phyloP scores from a whole-genome alignment of 2,797 vertebrate species.

The Momotus momota region DNA sequence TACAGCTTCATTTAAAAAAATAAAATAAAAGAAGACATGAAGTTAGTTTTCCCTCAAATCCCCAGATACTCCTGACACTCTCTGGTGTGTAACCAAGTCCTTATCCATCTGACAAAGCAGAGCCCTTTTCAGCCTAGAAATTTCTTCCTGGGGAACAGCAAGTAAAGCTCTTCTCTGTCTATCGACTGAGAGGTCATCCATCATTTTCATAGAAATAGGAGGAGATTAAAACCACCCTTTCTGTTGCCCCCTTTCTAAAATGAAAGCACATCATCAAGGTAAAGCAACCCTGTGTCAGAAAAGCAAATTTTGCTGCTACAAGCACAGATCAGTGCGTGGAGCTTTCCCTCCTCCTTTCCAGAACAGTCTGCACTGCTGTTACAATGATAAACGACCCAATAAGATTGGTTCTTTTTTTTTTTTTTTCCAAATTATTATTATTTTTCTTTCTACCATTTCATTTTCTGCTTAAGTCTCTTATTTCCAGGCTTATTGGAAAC shows the following conservation, averaged over 20 bases:
- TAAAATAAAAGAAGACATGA: too few species aligned
- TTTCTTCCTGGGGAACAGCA: neutral
- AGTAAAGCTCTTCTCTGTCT: neutral
- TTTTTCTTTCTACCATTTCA: neutral
- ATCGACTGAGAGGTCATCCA: neutral
- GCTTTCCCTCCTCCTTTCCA: neutral
- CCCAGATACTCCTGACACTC: neutral
- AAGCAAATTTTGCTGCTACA: neutral
- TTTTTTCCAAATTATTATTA: neutral
- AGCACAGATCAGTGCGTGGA: neutral
- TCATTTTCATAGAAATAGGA: neutral
- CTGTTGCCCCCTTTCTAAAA: neutral
- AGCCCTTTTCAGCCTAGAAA: neutral
- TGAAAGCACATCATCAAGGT: neutral
- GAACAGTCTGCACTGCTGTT: neutral
- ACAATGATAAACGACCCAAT: neutral
- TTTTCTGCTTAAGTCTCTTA: slow-evolving; percentile 2
- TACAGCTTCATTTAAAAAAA: neutral
- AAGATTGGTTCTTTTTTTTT: neutral
- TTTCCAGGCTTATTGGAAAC: neutral
- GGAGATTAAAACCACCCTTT: neutral
- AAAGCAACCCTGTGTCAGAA: neutral
- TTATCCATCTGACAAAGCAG: neutral
- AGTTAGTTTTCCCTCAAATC: neutral
- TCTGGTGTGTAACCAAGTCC: neutral